These are phyloP conservation scores for Globodera ellingtonae DNA, from an alignment of 1,140 invertebrate species.

Conservation along the genomic window DNA sequence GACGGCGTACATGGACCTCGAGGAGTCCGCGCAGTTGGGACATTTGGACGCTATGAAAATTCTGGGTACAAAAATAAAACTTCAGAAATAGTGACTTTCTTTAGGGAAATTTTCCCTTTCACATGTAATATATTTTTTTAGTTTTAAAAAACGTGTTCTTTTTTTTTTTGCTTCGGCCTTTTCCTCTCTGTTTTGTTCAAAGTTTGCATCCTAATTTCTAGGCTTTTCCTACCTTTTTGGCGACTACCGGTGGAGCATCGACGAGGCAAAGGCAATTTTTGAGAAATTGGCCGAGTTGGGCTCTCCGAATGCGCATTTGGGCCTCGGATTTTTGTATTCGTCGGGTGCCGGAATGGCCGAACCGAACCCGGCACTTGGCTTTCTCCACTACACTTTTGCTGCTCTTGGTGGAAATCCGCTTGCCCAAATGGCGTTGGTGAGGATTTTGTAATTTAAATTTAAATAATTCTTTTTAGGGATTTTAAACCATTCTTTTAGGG, in stretches of 20 bases:
- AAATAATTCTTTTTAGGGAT: constrained; percentile 12
- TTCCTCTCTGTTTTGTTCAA: too few relatives aligned
- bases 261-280: constrained; percentile 78
- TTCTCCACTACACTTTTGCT: constrained; percentile 87
- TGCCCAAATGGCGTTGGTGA: constrained; percentile 87
- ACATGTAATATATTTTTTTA: too few relatives aligned
- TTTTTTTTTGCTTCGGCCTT: too few relatives aligned
- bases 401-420: constrained; percentile 84
- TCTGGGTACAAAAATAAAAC: constrained; percentile 24
- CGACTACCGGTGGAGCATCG: constrained; percentile 75
- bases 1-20: constrained; percentile 45
- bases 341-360: constrained; percentile 73
- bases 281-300: constrained; percentile 77
- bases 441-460: background rate
- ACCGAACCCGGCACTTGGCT: constrained; percentile 69
- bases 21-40: constrained; percentile 43
- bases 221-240: constrained; percentile 87
- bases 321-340: constrained; percentile 82
- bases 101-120: too few relatives aligned
- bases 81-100: too few relatives aligned
- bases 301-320: constrained; percentile 69
- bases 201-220: constrained; percentile 63
- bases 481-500: constrained; percentile 63
- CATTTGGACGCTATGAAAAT: constrained; percentile 42
- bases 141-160: too few relatives aligned